Conservation (phyloP, 2,888 invertebrate genomes). For the Lutraria lutraria region DNA sequence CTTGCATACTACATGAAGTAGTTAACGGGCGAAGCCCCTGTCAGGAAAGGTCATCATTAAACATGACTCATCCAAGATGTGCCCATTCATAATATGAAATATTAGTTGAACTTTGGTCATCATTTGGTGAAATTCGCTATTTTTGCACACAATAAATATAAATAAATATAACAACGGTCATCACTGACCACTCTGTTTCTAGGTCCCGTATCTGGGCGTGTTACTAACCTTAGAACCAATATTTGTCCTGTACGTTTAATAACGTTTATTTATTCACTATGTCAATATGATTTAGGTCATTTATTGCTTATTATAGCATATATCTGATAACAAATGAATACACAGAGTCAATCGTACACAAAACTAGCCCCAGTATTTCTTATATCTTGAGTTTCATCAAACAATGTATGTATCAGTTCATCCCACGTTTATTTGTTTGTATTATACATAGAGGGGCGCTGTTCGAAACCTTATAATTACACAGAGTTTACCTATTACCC, state of each 20-base stretch:
- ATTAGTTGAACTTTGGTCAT: background rate
- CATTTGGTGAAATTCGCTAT: background rate
- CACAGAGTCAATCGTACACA: background rate
- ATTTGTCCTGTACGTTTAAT: background rate
- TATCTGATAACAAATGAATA: background rate
- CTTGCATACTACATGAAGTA: too few species aligned
- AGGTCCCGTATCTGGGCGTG: background rate
- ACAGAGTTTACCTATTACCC: background rate
- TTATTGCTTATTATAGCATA: background rate
- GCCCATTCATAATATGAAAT: too few species aligned
- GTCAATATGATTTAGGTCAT: background rate
- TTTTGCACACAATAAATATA: background rate
- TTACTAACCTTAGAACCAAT: background rate
- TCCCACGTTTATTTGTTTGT: background rate
- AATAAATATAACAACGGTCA: background rate
- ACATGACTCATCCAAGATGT: too few species aligned
- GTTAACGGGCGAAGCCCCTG: too few species aligned
- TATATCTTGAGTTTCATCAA: background rate
- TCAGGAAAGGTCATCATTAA: too few species aligned
- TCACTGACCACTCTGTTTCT: constrained; percentile 1
- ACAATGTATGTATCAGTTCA: background rate
- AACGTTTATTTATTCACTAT: background rate
- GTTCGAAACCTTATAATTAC: background rate
- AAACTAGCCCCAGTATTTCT: background rate
- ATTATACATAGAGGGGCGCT: background rate